Evolutionary conservation across 2,113 vertebrate genomes (phyloP), one percentile per base, ranked within the genome.

Genomic region (Sterna hirundo): DNA sequence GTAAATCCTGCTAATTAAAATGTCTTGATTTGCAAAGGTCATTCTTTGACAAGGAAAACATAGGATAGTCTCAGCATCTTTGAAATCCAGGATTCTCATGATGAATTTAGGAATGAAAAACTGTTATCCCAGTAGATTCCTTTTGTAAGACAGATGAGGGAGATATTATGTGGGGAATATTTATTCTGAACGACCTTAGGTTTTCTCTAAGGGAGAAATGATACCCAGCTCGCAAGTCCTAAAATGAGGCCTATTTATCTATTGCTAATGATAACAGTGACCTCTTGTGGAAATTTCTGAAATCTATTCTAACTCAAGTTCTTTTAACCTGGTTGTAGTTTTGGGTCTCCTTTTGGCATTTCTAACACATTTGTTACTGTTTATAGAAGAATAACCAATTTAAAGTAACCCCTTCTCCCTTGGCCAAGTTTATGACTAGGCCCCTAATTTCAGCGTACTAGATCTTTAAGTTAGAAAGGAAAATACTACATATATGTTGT

Each of bases 201-300:
- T 60, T 90, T 89, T 94, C 47, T 58, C 62, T 58, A 70, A 82
- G 22, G 40, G 14, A 91, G 52, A 65, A 88, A 77, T 17, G 15
- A n/a, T 32, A 64, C 27, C 71, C 4, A 0, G 36, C 44, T 62
- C 16, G 1, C 8, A 23, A 29, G 22, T 10, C 68, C 44, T 51
- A 49, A 61, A n/a, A 34, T 10, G 22, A n/a, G 30, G 4, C 11
- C n/a, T 80, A 16, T 60, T 78, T 55, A 58, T 32, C 46, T 87
- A 61, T 97, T 97, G 66, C 32, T 93, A 94, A 88, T 95, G 97
- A 14, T 87, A 93, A 93, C 38, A 97, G 92, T 97, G 97, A 97
- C 97, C 96, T 97, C 97, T 97, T 80, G 97, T 97, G 97, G 97
- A 61, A 74, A 60, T 90, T 58, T 85, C 68, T 38, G 52, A 78